A percentile compares a stretch with the other conserved stretches of the same genome.
Conservation (phyloP, 2,888 invertebrate species). For the Lamellibrachia satsuma region DNA sequence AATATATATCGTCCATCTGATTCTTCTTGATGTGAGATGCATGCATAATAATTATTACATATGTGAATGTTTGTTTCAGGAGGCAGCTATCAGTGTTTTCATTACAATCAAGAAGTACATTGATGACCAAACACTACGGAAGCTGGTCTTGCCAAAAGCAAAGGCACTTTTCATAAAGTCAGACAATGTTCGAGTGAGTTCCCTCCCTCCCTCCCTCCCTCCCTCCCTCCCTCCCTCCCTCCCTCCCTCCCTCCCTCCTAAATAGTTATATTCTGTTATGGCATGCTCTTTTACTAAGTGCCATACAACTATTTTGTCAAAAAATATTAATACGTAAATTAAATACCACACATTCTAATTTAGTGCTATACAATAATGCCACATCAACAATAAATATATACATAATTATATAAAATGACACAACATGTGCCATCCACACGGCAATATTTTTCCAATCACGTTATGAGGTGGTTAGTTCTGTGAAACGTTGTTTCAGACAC, state of each 20-base stretch:
- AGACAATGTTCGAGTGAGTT: conserved; percentile 57
- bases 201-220: background rate
- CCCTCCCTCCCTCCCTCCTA: no score
- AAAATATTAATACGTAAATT: no score
- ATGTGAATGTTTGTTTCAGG: conserved; percentile 69
- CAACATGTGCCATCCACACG: no score
- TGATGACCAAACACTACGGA: conserved; percentile 82
- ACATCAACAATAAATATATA: no score
- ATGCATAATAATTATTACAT: background rate
- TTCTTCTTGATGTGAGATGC: background rate
- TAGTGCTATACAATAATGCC: no score
- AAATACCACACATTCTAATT: no score
- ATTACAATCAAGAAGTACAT: conserved; percentile 85
- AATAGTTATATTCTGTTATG: no score
- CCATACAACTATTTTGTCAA: no score
- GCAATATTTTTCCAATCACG: no score
- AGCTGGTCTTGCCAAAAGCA: conserved; percentile 84
- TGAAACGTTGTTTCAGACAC: conserved; percentile 54
- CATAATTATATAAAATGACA: no score
- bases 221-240: background rate
- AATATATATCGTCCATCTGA: background rate
- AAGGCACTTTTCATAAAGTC: conserved; percentile 74
- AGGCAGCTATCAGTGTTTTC: conserved; percentile 87
- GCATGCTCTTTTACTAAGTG: no score
- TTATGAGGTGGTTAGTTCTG: no score